Base-by-base conservation (phyloP, 2,888 invertebrate species). In the Pardosa pseudoannulata region DNA sequence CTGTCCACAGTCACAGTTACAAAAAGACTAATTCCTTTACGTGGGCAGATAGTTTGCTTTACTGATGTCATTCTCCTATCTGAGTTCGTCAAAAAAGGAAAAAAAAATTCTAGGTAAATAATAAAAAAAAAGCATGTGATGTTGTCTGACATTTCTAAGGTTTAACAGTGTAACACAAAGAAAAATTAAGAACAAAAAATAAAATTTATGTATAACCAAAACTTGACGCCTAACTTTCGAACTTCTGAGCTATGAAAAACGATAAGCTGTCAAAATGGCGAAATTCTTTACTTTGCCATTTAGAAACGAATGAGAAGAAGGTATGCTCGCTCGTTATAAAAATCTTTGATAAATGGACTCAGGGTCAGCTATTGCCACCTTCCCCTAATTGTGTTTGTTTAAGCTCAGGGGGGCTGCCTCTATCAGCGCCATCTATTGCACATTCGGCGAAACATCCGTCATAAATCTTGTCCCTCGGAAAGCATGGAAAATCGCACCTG, bases 381-480 rank as follows among this genome's bases (percentile, higher is more conserved):
- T 74, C 70, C 78, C 79, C 85, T 86, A 86, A 86, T 86, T 86
- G 79, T 86, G 74, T 86, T 86, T 86, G 85, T 86, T 86, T 86
- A 86, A 86, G 85, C 78, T 74, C 27, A 32, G 50, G 85, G 67
- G 50, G 79, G 74, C 68, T 79, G 85, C 62, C 74, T 72, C 85
- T 86, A 79, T 79, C 85, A 86, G 79, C 85, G 85, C 85, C 85
- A 86, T 86, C 85, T 86, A 70, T 74, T 86, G 85, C 85, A 74
- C 73, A 79, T 79, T 79, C 64, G 64, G 72, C 62, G 85, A 86
- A 86, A 86, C 79, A 64, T 62, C 28, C 70, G 79, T 74, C 79
- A 79, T 86, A 86, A 86, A 86, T 86, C 79, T 86, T 79, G 32
- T n/a, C 16, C 1, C 19, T 7, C 19, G 31, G 32, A 46, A 68